Evolutionary conservation across 1,140 invertebrate species (phyloP).

Genomic region (Linepithema humile): DNA sequence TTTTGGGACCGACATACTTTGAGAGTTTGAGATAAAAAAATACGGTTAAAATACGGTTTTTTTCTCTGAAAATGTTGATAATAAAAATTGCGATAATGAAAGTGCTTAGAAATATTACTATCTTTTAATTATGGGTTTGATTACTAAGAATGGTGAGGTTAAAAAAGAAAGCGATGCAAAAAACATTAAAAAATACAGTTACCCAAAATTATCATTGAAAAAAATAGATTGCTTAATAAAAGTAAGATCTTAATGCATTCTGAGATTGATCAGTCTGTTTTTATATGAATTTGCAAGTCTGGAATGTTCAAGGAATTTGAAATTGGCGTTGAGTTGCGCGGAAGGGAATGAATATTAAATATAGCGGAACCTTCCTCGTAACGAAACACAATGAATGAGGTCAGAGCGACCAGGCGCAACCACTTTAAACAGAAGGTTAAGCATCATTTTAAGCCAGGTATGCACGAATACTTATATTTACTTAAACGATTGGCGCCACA

Average conservation of each 20-base stretch:
- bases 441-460: slow-evolving; percentile 26
- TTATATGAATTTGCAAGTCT: background rate
- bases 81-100: slow-evolving; percentile 12
- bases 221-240: background rate
- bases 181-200: too few species aligned
- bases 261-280: background rate
- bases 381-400: slow-evolving; percentile 12
- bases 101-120: background rate
- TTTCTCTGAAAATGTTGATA: background rate
- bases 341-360: background rate
- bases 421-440: slow-evolving; percentile 37
- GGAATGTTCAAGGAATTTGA: background rate
- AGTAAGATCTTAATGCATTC: background rate
- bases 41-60: background rate
- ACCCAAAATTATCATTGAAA: too few species aligned
- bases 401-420: slow-evolving; percentile 21
- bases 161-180: too few species aligned
- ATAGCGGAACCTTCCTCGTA: slow-evolving; percentile 1
- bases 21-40: background rate
- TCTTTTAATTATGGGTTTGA: background rate
- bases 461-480: slow-evolving; percentile 1
- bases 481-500: slow-evolving; percentile 28
- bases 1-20: background rate
- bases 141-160: too few species aligned
- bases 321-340: background rate